A percentile compares a stretch with the other conserved stretches of the same genome.
Conservation (phyloP, 2,113 vertebrate genomes). For the Lycocorax pyrrhopterus region DNA sequence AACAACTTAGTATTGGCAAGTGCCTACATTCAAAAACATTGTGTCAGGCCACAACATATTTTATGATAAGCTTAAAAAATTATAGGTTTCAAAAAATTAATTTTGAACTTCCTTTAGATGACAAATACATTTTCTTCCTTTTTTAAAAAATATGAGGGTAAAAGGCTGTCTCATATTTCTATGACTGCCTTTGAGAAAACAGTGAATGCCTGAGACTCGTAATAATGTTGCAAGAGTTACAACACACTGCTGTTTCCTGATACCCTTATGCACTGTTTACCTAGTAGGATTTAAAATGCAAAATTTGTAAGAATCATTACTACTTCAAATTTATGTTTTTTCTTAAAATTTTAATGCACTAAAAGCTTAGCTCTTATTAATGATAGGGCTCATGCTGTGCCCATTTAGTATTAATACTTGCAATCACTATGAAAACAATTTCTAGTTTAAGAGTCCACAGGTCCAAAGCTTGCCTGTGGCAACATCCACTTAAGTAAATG, state of each 20-base stretch:
- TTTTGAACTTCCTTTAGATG: background rate
- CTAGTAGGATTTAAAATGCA: background rate
- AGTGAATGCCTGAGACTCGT: background rate
- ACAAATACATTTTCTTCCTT: background rate
- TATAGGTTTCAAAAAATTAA: background rate
- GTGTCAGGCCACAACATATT: background rate
- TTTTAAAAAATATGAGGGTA: background rate
- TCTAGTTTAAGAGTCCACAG: background rate
- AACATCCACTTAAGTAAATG: background rate
- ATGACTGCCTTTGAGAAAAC: background rate
- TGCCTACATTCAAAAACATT: background rate
- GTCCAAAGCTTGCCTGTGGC: background rate
- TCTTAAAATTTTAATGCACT: background rate
- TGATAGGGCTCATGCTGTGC: background rate
- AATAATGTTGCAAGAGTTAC: conserved; percentile 12
- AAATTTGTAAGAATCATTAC: background rate
- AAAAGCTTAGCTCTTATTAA: background rate
- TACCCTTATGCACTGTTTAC: background rate
- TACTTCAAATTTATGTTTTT: background rate
- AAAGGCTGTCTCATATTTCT: background rate
- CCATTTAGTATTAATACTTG: background rate
- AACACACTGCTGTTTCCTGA: background rate
- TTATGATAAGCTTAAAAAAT: background rate
- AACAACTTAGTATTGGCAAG: background rate
- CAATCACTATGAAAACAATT: background rate